These are phyloP conservation scores for Hartigia nigra DNA, from an alignment of 2,888 invertebrate species.

Conservation along the genomic window DNA sequence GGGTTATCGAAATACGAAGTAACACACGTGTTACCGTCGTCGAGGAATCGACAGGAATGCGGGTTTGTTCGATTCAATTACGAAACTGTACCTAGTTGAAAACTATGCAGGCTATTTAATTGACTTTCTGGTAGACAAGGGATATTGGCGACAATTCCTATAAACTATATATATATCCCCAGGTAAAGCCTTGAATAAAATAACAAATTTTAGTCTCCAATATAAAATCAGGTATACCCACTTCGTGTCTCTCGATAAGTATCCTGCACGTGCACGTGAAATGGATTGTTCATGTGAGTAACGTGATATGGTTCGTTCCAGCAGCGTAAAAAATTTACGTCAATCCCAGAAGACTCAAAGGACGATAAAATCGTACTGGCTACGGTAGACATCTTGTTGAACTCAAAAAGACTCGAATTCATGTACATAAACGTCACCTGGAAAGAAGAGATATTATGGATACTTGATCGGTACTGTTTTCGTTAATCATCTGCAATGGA, in stretches of 20 bases:
- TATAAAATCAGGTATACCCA: conserved; percentile 67
- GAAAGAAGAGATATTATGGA: conserved; percentile 1
- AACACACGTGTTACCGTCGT: not conserved
- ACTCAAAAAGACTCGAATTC: conserved; percentile 80
- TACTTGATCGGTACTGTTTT: not conserved
- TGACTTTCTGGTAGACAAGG: not conserved
- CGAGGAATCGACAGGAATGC: not conserved
- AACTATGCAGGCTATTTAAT: not conserved
- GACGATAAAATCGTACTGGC: conserved; percentile 83
- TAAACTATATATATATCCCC: not conserved
- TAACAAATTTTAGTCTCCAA: not conserved
- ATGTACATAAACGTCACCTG: conserved; percentile 88
- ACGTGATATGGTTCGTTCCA: conserved; percentile 84
- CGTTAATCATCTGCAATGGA: not conserved
- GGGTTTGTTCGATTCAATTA: not conserved
- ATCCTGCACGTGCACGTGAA: conserved; percentile 82
- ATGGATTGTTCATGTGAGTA: conserved; percentile 87
- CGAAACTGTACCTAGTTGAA: not conserved
- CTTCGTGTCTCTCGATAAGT: conserved; percentile 90
- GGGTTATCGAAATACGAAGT: conserved; percentile 1
- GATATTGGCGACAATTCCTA: not conserved
- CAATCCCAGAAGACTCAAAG: conserved; percentile 77
- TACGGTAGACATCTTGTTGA: conserved; percentile 72
- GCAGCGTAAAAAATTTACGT: conserved; percentile 73
- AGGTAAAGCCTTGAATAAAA: not conserved